phyloP scores from a whole-genome alignment of 2,888 invertebrate genomes.

The Augochlorella aurata region DNA sequence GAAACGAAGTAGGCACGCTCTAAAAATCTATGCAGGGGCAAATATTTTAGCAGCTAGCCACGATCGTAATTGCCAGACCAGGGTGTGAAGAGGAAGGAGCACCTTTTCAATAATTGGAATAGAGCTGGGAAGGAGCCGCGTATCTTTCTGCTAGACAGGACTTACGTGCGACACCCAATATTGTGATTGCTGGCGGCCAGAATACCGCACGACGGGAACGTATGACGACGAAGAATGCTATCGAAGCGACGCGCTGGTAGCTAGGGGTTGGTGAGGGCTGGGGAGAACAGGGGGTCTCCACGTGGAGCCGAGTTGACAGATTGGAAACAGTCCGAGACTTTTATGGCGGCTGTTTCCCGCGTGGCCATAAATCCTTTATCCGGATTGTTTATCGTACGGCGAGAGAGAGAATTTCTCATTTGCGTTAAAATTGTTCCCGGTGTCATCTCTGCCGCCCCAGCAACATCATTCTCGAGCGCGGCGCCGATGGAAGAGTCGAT shows the following conservation, averaged over 20 bases:
- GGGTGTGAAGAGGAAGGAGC: neutral
- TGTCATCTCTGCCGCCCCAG: neutral
- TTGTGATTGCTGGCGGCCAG: constrained; percentile 56
- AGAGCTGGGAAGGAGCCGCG: constrained; percentile 19
- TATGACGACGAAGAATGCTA: constrained; percentile 26
- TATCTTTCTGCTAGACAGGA: constrained; percentile 15
- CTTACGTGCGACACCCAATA: constrained; percentile 52
- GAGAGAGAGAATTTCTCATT: constrained; percentile 71
- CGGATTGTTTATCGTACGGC: constrained; percentile 70
- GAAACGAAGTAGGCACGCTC: too few species aligned
- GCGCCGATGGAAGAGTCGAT: neutral
- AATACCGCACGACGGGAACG: constrained; percentile 42
- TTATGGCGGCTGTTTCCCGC: constrained; percentile 73
- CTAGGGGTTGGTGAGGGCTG: neutral
- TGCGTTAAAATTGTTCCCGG: constrained; percentile 70
- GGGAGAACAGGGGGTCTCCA: constrained; percentile 9
- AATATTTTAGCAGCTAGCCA: too few species aligned
- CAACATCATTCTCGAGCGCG: neutral
- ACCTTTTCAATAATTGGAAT: constrained; percentile 44
- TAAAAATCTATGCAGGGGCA: too few species aligned
- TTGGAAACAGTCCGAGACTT: constrained; percentile 76
- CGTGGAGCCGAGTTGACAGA: constrained; percentile 69
- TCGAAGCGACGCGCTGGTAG: constrained; percentile 10
- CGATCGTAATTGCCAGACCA: neutral
- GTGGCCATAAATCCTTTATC: constrained; percentile 74